A percentile compares a stretch with the other conserved stretches of the same genome.
These are phyloP conservation scores for Reticulitermes speratus DNA, from an alignment of 1,140 invertebrate species.

Conservation along the genomic window DNA sequence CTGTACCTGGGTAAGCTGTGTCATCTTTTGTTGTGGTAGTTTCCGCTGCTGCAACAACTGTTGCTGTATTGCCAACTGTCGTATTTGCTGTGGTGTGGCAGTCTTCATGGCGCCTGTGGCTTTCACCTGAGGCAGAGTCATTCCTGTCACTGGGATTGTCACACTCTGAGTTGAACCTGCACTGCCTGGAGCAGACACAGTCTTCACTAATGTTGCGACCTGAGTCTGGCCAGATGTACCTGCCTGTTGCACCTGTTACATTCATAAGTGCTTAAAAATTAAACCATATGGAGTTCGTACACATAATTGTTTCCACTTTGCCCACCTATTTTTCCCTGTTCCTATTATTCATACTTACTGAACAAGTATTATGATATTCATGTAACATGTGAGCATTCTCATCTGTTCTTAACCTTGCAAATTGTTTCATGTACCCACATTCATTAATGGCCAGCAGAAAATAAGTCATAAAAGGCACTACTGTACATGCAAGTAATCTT, in stretches of 20 bases:
- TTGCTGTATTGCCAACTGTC: constrained; percentile 67
- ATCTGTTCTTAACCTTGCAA: too few species aligned
- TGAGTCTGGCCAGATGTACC: constrained; percentile 48
- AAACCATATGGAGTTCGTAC: not conserved
- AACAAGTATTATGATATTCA: too few species aligned
- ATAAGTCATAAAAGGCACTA: too few species aligned
- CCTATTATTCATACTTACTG: too few species aligned
- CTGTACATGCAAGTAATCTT: too few species aligned
- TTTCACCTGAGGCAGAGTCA: constrained; percentile 49
- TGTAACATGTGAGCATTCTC: too few species aligned
- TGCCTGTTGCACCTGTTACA: constrained; percentile 44
- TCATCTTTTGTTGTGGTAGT: constrained; percentile 59
- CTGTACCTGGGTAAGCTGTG: constrained; percentile 55
- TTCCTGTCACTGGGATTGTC: constrained; percentile 48
- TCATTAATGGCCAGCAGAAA: too few species aligned
- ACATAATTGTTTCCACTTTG: too few species aligned
- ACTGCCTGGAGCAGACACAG: constrained; percentile 49
- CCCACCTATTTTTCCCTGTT: too few species aligned
- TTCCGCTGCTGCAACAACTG: constrained; percentile 63
- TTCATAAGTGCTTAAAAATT: not conserved
- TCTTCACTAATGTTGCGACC: constrained; percentile 61
- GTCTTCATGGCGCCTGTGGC: constrained; percentile 50
- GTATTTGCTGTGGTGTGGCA: constrained; percentile 61
- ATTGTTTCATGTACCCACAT: too few species aligned
- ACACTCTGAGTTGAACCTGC: constrained; percentile 42